Conservation (phyloP, 2,797 vertebrate genomes). For the Glossophaga mutica region DNA sequence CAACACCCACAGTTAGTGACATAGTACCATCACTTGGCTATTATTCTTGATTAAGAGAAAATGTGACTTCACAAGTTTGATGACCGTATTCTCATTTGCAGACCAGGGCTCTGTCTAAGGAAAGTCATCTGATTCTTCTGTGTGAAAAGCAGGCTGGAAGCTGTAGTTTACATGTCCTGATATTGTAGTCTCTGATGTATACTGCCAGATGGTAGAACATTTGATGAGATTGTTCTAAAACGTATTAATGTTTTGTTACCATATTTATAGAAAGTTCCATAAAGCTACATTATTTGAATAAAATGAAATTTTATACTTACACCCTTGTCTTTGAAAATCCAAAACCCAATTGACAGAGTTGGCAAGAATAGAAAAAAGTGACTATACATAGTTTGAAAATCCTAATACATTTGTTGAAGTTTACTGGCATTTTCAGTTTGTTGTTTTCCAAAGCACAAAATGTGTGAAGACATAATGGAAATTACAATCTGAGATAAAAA, state of each 20-base stretch:
- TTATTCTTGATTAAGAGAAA: constrained; percentile 10
- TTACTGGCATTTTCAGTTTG: not conserved
- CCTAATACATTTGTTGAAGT: not conserved
- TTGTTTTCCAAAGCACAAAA: constrained; percentile 38
- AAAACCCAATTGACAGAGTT: not conserved
- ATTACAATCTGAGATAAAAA: constrained; percentile 41
- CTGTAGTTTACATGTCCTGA: not conserved
- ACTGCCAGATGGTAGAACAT: not conserved
- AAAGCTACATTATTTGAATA: constrained; percentile 2
- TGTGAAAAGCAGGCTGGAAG: not conserved
- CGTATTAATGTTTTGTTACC: not conserved
- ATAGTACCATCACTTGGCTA: not conserved
- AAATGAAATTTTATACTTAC: not conserved
- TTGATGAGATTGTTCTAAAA: not conserved
- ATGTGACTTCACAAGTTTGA: not conserved
- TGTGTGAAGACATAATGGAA: not conserved
- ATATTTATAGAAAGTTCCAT: not conserved
- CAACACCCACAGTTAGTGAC: not conserved
- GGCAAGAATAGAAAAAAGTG: not conserved
- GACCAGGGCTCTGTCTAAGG: not conserved
- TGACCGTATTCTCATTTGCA: not conserved
- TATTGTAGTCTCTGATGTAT: not conserved
- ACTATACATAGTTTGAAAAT: not conserved
- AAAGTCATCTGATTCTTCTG: not conserved
- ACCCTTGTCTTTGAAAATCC: not conserved